Conservation (phyloP, 1,140 invertebrate genomes). For the Drosophila sechellia region DNA sequence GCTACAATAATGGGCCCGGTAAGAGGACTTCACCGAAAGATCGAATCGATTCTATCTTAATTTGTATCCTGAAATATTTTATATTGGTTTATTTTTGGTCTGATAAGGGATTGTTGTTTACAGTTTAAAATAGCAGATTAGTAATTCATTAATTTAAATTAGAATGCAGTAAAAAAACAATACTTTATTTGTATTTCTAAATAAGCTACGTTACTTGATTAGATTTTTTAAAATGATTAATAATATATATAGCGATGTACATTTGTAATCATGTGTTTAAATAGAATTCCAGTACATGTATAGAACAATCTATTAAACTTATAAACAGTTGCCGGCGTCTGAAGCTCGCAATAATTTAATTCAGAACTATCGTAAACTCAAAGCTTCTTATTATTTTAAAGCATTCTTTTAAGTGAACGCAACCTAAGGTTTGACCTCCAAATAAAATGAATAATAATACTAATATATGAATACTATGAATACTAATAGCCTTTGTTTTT, state of each 20-base stretch:
- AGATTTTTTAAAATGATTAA: not conserved
- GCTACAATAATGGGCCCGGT: conserved; percentile 99
- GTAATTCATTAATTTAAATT: not conserved
- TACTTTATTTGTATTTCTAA: not conserved
- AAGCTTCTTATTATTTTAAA: not conserved
- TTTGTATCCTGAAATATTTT: conserved; percentile 7
- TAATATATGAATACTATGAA: too few relatives aligned
- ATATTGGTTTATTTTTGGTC: conserved; percentile 23
- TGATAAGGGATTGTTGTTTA: not conserved
- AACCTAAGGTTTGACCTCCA: not conserved
- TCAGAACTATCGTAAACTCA: too few relatives aligned
- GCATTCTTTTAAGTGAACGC: not conserved
- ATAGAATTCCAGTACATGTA: not conserved
- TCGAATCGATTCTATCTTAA: not conserved
- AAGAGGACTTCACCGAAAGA: conserved; percentile 86
- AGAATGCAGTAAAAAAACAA: not conserved
- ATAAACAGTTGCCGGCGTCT: not conserved
- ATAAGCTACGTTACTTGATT: not conserved
- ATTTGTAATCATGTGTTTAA: not conserved
- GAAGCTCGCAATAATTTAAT: too few relatives aligned
- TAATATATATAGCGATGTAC: too few relatives aligned
- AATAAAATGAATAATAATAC: too few relatives aligned
- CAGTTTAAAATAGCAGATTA: not conserved
- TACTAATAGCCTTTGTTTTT: conserved; percentile 50
- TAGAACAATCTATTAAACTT: not conserved